Evolutionary conservation across 1,140 invertebrate species (phyloP).

Genomic region (Gryon sp.): DNA sequence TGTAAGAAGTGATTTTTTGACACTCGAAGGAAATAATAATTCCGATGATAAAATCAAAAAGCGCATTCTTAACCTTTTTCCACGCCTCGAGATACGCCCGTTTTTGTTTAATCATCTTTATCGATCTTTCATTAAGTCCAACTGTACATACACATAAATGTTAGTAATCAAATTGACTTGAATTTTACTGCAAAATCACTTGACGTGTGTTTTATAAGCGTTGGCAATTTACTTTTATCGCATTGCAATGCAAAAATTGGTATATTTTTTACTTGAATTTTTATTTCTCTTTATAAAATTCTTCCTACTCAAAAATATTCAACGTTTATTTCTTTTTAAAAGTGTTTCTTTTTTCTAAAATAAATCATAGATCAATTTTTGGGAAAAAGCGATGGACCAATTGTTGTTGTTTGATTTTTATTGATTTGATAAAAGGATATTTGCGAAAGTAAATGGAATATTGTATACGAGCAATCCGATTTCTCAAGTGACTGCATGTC

Average conservation of each 20-base stretch:
- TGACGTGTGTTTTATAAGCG: conserved; percentile 17
- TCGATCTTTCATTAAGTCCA: conserved; percentile 56
- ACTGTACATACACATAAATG: background rate
- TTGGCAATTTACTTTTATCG: conserved; percentile 19
- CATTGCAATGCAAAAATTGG: background rate
- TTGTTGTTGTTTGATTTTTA: too few species aligned
- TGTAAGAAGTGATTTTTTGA: too few species aligned
- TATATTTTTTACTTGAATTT: too few species aligned
- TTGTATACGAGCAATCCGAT: too few species aligned
- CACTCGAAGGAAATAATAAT: conserved; percentile 22
- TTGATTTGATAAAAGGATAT: too few species aligned
- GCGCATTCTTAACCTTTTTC: conserved; percentile 55
- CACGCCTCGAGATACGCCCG: conserved; percentile 39
- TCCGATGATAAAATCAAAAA: conserved; percentile 7
- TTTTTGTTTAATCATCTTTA: conserved; percentile 52
- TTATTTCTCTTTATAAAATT: too few species aligned
- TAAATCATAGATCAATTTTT: too few species aligned
- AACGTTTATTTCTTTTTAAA: too few species aligned
- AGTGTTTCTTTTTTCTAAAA: too few species aligned
- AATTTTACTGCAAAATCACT: conserved; percentile 27
- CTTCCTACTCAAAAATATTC: too few species aligned
- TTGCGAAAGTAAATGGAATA: too few species aligned
- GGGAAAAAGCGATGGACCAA: too few species aligned
- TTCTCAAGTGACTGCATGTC: conserved; percentile 7
- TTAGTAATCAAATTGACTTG: conserved; percentile 44